Evolutionary conservation across 2,888 invertebrate genomes (phyloP), one percentile per base, ranked within the genome.

Genomic region (Tetranychus truncatus): DNA sequence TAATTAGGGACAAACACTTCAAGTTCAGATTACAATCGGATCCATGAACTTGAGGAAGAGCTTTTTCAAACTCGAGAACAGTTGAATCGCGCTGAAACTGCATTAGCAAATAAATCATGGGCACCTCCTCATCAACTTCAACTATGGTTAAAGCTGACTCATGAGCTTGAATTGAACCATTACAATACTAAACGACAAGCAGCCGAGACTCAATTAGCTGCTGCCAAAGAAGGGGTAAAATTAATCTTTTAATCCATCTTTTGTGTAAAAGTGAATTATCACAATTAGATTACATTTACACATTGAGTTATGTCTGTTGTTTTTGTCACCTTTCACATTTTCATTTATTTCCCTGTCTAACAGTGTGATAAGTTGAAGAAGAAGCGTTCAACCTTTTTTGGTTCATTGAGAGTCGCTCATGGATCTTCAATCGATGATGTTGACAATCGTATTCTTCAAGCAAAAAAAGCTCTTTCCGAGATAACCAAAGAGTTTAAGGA

Each of bases 341-440:
- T 55, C 15, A 55, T 55, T 7, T 55, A 9, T 55, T 55, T 55
- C 0, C 55, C 11, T 7, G 9, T 55, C 21, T 24, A 20, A 20
- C 20, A 69, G 69, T 97, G 97, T 83, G 96, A 96, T 82, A 95
- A 95, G 84, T 86, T 97, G 76, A 88, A 91, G 75, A 93, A 91
- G 83, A 97, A 97, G 83, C 88, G 96, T 71, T 90, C 92, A 3
- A 95, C 94, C 81, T 85, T 97, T 73, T 90, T 97, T 20, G 95
- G 95, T 72, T 95, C 96, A 66, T 92, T 97, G 82, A 92, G 96
- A 67, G 92, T 96, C 15, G 96, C 96, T 0, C 96, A 97, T 83
- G 93, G 95, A 74, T 92, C 92, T 82, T 92, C 94, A 18, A 93
- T 96, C 78, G 96, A 97, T 83, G 95, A 96, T 81, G 94, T 97